Conservation (phyloP, 2,888 invertebrate species). For the Drosophila hamatofila region DNA sequence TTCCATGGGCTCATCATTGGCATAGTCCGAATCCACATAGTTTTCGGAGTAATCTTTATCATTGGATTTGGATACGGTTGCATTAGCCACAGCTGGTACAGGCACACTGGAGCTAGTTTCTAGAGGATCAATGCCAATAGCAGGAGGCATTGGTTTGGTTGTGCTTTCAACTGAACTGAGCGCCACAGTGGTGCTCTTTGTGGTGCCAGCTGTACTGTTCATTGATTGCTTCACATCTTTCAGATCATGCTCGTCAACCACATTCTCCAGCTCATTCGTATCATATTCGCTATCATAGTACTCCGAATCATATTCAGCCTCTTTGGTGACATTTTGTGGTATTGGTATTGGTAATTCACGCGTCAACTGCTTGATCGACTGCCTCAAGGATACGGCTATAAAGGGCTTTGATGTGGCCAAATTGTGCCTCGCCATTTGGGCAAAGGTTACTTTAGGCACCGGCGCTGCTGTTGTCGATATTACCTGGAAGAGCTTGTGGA, state of each 20-base stretch:
- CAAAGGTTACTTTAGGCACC: slow-evolving; percentile 38
- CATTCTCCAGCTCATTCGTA: slow-evolving; percentile 40
- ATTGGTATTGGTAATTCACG: background rate
- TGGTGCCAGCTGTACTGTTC: background rate
- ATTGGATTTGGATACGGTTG: background rate
- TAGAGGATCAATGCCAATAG: slow-evolving; percentile 20
- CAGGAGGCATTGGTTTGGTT: background rate
- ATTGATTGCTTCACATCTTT: background rate
- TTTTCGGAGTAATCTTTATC: slow-evolving; percentile 45
- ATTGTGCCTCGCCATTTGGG: slow-evolving; percentile 57
- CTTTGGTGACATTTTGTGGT: background rate
- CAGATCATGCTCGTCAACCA: background rate
- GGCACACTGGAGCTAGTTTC: slow-evolving; percentile 43
- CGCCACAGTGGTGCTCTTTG: background rate
- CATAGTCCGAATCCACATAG: slow-evolving; percentile 55
- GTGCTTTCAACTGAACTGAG: slow-evolving; percentile 2
- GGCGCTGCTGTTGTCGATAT: slow-evolving; percentile 50
- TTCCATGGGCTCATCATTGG: slow-evolving; percentile 50
- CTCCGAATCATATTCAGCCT: slow-evolving; percentile 43
- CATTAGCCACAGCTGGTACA: slow-evolving; percentile 34
- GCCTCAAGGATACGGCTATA: slow-evolving; percentile 55
- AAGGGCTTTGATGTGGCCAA: slow-evolving; percentile 60
- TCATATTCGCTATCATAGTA: slow-evolving; percentile 58
- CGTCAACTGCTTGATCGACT: slow-evolving; percentile 58
- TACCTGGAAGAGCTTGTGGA: slow-evolving; percentile 50